A percentile compares a stretch with the other conserved stretches of the same genome.
Evolutionary conservation across 2,113 vertebrate genomes (phyloP).

Genomic region (Chaetura pelagica): DNA sequence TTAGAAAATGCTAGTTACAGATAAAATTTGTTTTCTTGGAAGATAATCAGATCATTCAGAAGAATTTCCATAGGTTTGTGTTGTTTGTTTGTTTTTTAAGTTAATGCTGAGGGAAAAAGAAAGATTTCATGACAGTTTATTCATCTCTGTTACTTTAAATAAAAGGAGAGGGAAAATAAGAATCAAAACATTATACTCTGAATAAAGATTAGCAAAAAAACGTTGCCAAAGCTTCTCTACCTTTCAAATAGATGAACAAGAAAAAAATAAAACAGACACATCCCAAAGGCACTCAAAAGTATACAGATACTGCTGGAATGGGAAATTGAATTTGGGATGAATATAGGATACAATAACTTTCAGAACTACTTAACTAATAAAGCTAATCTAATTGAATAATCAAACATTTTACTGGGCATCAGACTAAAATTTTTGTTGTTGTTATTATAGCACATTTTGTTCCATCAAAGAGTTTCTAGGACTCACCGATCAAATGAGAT

Average conservation of each 20-base stretch:
- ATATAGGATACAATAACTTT: background rate
- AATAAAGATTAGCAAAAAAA: background rate
- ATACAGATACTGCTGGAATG: background rate
- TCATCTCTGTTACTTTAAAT: background rate
- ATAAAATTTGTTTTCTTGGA: background rate
- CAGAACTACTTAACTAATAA: background rate
- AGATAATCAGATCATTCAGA: background rate
- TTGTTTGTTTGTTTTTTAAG: background rate
- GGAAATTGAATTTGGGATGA: background rate
- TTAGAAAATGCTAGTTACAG: background rate
- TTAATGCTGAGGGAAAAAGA: background rate
- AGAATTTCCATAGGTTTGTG: background rate
- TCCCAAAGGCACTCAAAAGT: background rate
- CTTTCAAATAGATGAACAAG: background rate
- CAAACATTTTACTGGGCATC: background rate
- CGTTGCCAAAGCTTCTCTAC: background rate
- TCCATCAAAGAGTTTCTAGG: background rate
- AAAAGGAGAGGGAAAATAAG: background rate
- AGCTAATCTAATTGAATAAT: no score
- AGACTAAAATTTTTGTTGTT: background rate
- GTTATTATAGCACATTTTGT: background rate
- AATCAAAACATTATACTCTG: background rate
- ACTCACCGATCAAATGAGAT: background rate
- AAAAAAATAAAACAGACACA: background rate
- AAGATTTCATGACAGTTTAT: background rate